These are phyloP conservation scores for Coregonus clupeaformis DNA, from an alignment of 2,113 vertebrate species.

Conservation along the genomic window DNA sequence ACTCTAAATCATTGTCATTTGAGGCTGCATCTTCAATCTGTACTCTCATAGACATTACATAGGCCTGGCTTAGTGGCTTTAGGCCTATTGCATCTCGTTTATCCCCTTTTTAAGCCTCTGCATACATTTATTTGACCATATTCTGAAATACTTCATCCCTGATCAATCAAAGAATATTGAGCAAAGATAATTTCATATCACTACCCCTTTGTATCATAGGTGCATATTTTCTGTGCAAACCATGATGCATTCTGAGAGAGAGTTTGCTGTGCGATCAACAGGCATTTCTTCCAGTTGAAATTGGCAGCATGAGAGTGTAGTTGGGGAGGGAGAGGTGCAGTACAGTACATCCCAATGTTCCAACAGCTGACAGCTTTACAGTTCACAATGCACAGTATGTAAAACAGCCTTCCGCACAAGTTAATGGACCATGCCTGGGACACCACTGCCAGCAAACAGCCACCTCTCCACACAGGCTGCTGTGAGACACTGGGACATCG, in stretches of 20 bases:
- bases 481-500: background rate
- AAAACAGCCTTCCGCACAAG: constrained; percentile 24
- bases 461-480: background rate
- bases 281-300: constrained; percentile 20
- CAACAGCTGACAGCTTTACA: constrained; percentile 43
- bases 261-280: constrained; percentile 16
- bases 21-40: background rate
- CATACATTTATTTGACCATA: background rate
- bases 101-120: too few relatives aligned
- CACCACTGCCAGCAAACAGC: constrained; percentile 9
- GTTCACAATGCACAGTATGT: constrained; percentile 28
- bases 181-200: background rate
- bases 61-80: background rate
- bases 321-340: constrained; percentile 13
- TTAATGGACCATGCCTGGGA: constrained; percentile 17
- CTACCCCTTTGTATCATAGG: background rate
- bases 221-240: constrained; percentile 3
- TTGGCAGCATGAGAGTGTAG: constrained; percentile 8
- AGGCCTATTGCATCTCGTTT: background rate
- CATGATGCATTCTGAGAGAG: background rate
- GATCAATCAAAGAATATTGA: background rate
- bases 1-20: background rate
- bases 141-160: background rate
- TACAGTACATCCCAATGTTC: constrained; percentile 23
- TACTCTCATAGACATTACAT: background rate